Conservation (phyloP, 2,797 vertebrate species). For the Toxotes lorentzi region DNA sequence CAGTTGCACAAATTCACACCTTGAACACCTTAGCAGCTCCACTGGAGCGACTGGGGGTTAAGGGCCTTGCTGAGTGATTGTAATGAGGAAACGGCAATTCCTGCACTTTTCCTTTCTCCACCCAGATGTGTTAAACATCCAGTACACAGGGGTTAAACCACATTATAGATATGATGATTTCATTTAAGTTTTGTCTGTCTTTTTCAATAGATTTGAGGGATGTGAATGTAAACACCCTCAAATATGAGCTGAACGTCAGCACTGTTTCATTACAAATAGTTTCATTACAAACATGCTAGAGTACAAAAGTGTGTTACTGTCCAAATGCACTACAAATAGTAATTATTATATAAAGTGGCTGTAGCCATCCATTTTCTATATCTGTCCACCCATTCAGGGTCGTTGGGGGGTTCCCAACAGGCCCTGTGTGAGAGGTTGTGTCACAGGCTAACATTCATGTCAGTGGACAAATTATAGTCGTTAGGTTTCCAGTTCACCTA, state of each 20-base stretch:
- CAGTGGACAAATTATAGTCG: background rate
- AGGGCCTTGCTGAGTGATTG: constrained; percentile 10
- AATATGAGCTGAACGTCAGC: too few relatives aligned
- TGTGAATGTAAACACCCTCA: background rate
- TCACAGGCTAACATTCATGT: background rate
- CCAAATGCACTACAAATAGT: background rate
- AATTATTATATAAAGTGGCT: background rate
- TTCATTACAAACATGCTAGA: background rate
- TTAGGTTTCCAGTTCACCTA: background rate
- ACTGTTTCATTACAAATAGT: background rate
- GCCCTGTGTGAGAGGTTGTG: background rate
- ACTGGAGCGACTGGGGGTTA: background rate
- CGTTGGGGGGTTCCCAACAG: background rate
- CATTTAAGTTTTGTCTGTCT: background rate
- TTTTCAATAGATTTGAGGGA: background rate
- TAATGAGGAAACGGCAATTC: background rate
- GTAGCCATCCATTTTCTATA: background rate
- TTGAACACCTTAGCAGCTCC: constrained; percentile 9
- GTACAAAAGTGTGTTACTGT: constrained; percentile 3
- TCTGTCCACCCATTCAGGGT: background rate
- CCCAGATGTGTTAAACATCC: constrained; percentile 1
- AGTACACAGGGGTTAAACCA: background rate
- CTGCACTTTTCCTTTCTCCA: constrained; percentile 1
- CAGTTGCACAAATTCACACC: constrained; percentile 12
- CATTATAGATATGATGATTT: background rate